Percentiles rank a stretch among this genome's conserved stretches.
phyloP scores from a whole-genome alignment of 2,797 vertebrate genomes.

The Chloroceryle amazona region DNA sequence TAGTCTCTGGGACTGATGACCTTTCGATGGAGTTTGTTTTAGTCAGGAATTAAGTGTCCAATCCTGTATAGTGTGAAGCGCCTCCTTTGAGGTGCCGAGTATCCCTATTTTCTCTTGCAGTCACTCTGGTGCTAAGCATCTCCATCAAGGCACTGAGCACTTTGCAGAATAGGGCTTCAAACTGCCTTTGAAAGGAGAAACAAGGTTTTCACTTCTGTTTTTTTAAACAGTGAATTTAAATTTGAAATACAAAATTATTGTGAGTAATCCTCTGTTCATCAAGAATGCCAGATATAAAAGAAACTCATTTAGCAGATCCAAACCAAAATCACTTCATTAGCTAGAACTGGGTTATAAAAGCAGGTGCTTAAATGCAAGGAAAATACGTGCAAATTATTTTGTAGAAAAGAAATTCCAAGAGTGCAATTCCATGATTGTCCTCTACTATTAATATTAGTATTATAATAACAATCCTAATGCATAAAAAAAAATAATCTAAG shows the following conservation, averaged over 20 bases:
- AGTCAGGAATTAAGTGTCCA: constrained; percentile 82
- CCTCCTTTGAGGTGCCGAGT: constrained; percentile 47
- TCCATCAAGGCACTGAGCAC: not conserved
- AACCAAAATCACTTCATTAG: not conserved
- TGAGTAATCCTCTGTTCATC: not conserved
- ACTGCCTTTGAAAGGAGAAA: constrained; percentile 64
- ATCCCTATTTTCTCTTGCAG: not conserved
- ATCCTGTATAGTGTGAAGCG: constrained; percentile 59
- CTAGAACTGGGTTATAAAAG: not conserved
- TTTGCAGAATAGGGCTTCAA: constrained; percentile 9
- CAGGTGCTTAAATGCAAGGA: not conserved
- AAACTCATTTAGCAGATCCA: constrained; percentile 18
- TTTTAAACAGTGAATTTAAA: not conserved
- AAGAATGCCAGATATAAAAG: not conserved
- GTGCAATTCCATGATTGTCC: not conserved
- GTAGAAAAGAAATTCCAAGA: constrained; percentile 1
- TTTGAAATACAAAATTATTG: constrained; percentile 3
- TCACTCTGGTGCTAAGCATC: not conserved
- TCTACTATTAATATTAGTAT: not conserved
- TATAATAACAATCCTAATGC: not conserved
- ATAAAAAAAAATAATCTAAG: constrained; percentile 6
- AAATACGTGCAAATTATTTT: not conserved
- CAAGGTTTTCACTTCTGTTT: constrained; percentile 7
- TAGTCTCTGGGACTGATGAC: constrained; percentile 91
- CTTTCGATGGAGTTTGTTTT: constrained; percentile 87